Percentiles rank a stretch among this genome's conserved stretches.
phyloP scores from a whole-genome alignment of 2,888 invertebrate species.

The Caenorhabditis sp. region DNA sequence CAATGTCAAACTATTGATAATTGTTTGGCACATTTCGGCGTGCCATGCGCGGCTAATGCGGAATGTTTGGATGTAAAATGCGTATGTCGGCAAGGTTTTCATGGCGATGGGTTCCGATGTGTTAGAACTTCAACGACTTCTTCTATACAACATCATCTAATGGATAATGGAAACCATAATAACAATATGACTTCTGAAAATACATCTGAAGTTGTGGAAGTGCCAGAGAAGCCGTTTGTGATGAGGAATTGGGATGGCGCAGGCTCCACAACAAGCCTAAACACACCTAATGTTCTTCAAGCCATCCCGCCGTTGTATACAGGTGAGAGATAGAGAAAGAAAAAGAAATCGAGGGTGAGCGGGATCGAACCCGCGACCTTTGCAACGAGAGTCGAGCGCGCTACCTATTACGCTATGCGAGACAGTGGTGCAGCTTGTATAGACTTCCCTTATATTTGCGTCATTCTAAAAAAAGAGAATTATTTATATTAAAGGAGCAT shows the following conservation, averaged over 20 bases:
- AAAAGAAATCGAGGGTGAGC: no score
- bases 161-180: constrained; percentile 5
- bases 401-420: no score
- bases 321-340: no score
- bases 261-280: constrained; percentile 7
- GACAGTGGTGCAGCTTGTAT: no score
- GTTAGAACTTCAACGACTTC: not conserved
- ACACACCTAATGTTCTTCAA: constrained; percentile 1
- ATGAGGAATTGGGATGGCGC: constrained; percentile 52
- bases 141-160: not conserved
- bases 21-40: constrained; percentile 52
- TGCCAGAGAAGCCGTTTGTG: constrained; percentile 46
- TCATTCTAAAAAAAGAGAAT: no score
- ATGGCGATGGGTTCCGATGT: constrained; percentile 60
- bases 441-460: no score
- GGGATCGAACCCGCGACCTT: no score
- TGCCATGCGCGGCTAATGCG: constrained; percentile 57
- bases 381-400: no score
- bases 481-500: no score
- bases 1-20: constrained; percentile 46
- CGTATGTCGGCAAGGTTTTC: constrained; percentile 58
- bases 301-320: constrained; percentile 33
- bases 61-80: constrained; percentile 57
- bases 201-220: not conserved
- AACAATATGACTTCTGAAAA: no score